phyloP scores from a whole-genome alignment of 2,797 vertebrate species.

The Novumbra hubbsi region DNA sequence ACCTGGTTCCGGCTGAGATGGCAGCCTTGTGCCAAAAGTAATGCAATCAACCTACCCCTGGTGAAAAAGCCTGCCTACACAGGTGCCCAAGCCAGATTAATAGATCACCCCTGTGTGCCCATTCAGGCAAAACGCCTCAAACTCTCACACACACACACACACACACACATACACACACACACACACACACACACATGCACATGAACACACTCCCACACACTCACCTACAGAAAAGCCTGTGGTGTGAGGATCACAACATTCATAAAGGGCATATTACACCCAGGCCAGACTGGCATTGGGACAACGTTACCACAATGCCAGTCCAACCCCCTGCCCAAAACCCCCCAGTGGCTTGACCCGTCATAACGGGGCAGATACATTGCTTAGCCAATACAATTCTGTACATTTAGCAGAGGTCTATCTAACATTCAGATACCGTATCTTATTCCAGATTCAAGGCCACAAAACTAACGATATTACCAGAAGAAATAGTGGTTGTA shows the following conservation, averaged over 20 bases:
- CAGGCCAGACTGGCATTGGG: conserved; percentile 41
- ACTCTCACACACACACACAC: not conserved
- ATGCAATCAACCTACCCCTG: too few relatives aligned
- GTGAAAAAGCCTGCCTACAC: too few relatives aligned
- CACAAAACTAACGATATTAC: too few relatives aligned
- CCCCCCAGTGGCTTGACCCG: conserved; percentile 49
- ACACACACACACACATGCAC: not conserved
- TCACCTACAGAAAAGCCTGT: not conserved
- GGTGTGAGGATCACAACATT: conserved; percentile 27
- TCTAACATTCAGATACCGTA: conserved; percentile 70
- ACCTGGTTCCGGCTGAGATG: too few relatives aligned
- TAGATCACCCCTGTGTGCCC: not conserved
- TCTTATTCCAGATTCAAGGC: too few relatives aligned
- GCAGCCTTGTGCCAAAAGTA: too few relatives aligned
- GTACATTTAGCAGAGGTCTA: too few relatives aligned
- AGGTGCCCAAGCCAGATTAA: too few relatives aligned
- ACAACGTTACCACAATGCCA: conserved; percentile 60
- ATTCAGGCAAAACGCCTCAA: conserved; percentile 3
- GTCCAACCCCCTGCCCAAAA: conserved; percentile 21
- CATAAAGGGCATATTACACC: conserved; percentile 58
- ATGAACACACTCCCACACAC: not conserved
- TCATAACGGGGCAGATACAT: too few relatives aligned
- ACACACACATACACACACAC: not conserved
- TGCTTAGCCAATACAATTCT: too few relatives aligned
- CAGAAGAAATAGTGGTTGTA: too few relatives aligned